Percentiles rank a stretch among this genome's conserved stretches.
Evolutionary conservation across 2,797 vertebrate genomes (phyloP).

Genomic region (Gallinago solitaria): DNA sequence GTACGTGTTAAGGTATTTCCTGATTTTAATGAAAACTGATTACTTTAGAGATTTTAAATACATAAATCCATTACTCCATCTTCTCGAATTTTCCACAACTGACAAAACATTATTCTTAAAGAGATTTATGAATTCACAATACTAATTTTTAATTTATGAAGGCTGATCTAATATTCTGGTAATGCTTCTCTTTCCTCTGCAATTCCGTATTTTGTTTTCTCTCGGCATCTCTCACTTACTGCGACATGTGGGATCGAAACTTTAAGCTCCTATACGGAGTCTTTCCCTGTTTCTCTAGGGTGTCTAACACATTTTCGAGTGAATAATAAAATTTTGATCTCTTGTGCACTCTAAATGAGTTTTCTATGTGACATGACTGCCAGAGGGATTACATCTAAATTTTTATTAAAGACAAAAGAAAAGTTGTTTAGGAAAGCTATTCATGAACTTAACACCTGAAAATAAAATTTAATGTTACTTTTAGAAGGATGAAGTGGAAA

Average conservation of each 20-base stretch:
- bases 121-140: conserved; percentile 35
- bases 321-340: conserved; percentile 39
- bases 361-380: not conserved
- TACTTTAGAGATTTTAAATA: conserved; percentile 27
- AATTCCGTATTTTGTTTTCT: conserved; percentile 7
- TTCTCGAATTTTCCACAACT: not conserved
- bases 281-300: conserved; percentile 1
- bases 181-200: conserved; percentile 5
- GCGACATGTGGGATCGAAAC: not conserved
- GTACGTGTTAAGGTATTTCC: conserved; percentile 29
- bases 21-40: conserved; percentile 35
- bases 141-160: conserved; percentile 56
- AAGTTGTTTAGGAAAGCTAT: conserved; percentile 5
- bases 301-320: not conserved
- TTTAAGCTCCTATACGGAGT: conserved; percentile 4
- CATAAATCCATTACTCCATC: not conserved
- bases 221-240: not conserved
- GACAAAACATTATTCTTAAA: conserved; percentile 31
- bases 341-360: not conserved
- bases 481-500: not conserved
- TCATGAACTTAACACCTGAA: not conserved
- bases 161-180: conserved; percentile 43
- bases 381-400: conserved; percentile 20
- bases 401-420: conserved; percentile 32
- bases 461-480: not conserved